Evolutionary conservation across 1,140 invertebrate genomes (phyloP).

Genomic region (Drosophila albomicans): DNA sequence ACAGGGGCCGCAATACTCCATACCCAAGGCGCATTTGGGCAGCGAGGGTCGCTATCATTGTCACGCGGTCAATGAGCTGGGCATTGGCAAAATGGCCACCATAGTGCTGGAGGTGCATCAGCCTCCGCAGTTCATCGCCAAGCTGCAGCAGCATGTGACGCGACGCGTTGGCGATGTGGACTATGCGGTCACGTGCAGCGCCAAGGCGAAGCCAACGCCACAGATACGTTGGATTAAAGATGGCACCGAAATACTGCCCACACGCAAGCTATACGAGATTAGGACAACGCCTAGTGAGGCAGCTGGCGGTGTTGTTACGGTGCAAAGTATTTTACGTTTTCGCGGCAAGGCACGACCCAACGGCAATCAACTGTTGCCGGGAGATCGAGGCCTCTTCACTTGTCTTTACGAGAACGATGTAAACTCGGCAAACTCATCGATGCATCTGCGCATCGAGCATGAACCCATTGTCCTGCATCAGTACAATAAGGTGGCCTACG

Average conservation of each 20-base stretch:
- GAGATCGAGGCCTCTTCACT: constrained; percentile 94
- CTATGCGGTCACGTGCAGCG: constrained; percentile 92
- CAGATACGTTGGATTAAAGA: constrained; percentile 94
- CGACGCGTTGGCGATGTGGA: constrained; percentile 92
- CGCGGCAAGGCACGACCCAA: constrained; percentile 90
- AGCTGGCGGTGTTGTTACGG: constrained; percentile 90
- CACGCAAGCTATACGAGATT: constrained; percentile 92
- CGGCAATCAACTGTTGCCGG: constrained; percentile 91
- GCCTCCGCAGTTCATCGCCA: constrained; percentile 92
- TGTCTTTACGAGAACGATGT: constrained; percentile 96
- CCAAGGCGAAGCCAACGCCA: constrained; percentile 94
- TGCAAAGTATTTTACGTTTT: constrained; percentile 93
- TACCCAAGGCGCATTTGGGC: constrained; percentile 91
- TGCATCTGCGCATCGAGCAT: constrained; percentile 96
- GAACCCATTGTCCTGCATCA: constrained; percentile 93
- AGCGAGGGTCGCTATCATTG: constrained; percentile 96
- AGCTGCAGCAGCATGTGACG: constrained; percentile 92
- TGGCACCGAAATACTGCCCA: constrained; percentile 90
- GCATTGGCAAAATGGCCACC: constrained; percentile 92
- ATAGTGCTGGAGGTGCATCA: constrained; percentile 94
- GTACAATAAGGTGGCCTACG: constrained; percentile 95
- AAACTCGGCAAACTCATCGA: constrained; percentile 92
- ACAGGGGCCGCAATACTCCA: constrained; percentile 92
- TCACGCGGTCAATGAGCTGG: constrained; percentile 95
- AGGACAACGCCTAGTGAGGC: constrained; percentile 90